Evolutionary conservation across 2,113 vertebrate species (phyloP).

Genomic region (Cephalopholis sonnerati): DNA sequence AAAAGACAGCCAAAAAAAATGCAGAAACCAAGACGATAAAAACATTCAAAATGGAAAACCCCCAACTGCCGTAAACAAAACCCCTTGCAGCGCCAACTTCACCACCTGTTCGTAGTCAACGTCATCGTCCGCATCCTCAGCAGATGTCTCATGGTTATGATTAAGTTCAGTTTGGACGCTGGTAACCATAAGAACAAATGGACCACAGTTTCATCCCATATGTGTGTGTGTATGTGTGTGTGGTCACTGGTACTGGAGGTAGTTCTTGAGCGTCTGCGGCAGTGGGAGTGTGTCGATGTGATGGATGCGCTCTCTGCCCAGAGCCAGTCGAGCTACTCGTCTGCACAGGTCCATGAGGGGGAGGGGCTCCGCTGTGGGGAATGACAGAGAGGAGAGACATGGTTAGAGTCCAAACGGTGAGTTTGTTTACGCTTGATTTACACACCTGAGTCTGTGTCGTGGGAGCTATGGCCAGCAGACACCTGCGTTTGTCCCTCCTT

Average conservation of each 20-base stretch:
- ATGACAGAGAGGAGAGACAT: slow-evolving; percentile 12
- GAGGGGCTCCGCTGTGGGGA: slow-evolving; percentile 91
- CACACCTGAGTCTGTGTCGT: background rate
- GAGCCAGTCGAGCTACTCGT: slow-evolving; percentile 92
- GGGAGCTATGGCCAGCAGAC: too few species aligned
- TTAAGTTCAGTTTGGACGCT: slow-evolving; percentile 23
- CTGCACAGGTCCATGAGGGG: slow-evolving; percentile 97
- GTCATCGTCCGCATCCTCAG: slow-evolving; percentile 25
- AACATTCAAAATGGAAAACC: slow-evolving; percentile 37
- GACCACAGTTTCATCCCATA: background rate
- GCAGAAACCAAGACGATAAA: slow-evolving; percentile 28
- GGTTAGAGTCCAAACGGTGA: slow-evolving; percentile 23
- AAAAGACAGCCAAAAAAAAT: slow-evolving; percentile 22
- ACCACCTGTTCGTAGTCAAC: slow-evolving; percentile 21
- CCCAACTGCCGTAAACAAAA: slow-evolving; percentile 64
- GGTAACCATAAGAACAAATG: slow-evolving; percentile 13
- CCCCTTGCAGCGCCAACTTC: slow-evolving; percentile 9
- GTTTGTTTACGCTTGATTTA: background rate
- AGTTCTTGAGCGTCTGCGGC: slow-evolving; percentile 97
- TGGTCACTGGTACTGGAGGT: slow-evolving; percentile 97
- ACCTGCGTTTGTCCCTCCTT: background rate
- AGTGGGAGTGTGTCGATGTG: slow-evolving; percentile 94
- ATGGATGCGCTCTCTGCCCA: slow-evolving; percentile 93
- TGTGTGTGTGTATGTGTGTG: background rate
- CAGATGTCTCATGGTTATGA: slow-evolving; percentile 22